Evolutionary conservation across 2,888 invertebrate species (phyloP).

Genomic region (Drosophila nr. medialis): DNA sequence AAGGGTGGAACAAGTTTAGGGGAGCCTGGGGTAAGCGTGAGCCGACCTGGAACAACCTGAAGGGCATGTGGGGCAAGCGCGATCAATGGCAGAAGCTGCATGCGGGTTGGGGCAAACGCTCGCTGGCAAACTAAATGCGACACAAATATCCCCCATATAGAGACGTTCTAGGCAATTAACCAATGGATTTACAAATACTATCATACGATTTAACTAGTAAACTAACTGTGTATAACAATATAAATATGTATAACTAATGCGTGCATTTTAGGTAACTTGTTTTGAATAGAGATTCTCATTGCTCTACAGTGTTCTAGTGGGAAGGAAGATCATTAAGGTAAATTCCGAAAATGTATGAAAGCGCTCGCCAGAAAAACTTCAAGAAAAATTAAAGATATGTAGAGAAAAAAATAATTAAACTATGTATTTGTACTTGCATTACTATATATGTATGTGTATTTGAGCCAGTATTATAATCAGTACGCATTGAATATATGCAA

Average conservation of each 20-base stretch:
- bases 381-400: constrained; percentile 12
- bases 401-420: constrained; percentile 12
- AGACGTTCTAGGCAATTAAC: constrained; percentile 36
- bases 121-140: constrained; percentile 61
- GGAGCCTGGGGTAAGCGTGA: constrained; percentile 92
- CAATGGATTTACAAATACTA: constrained; percentile 33
- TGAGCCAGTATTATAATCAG: constrained; percentile 49
- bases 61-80: constrained; percentile 92
- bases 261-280: constrained; percentile 41
- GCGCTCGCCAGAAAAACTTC: constrained; percentile 61
- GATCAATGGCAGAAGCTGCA: constrained; percentile 84
- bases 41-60: constrained; percentile 91
- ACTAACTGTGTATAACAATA: constrained; percentile 46
- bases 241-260: constrained; percentile 15
- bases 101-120: constrained; percentile 84
- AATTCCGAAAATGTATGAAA: constrained; percentile 81
- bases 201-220: constrained; percentile 33
- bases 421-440: constrained; percentile 25
- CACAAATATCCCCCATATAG: background rate
- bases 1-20: constrained; percentile 87
- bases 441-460: constrained; percentile 17
- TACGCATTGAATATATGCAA: constrained; percentile 1
- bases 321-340: constrained; percentile 21
- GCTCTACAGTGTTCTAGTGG: constrained; percentile 24
- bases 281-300: constrained; percentile 38